phyloP scores from a whole-genome alignment of 2,797 vertebrate genomes.

The Hippocampus kuda region DNA sequence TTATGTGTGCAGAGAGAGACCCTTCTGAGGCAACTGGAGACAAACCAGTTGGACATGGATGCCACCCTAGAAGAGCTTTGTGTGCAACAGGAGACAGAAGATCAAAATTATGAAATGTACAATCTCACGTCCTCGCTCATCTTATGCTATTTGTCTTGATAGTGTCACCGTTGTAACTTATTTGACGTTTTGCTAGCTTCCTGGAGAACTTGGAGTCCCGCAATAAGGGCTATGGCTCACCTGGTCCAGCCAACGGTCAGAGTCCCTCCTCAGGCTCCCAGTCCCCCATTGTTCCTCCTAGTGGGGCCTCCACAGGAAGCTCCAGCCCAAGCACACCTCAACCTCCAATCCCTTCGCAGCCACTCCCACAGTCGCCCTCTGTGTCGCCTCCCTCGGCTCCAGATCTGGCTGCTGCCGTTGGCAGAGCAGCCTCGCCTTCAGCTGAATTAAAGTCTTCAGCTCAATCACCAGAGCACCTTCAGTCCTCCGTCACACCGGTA shows the following conservation, averaged over 20 bases:
- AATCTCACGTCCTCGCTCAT: constrained; percentile 4
- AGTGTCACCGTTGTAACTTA: background rate
- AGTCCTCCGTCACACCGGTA: constrained; percentile 27
- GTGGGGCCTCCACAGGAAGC: constrained; percentile 76
- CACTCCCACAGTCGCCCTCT: constrained; percentile 39
- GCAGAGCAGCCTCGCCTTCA: constrained; percentile 14
- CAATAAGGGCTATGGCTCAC: constrained; percentile 72
- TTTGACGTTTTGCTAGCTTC: constrained; percentile 69
- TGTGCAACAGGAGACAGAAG: constrained; percentile 95
- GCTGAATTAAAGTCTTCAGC: constrained; percentile 36
- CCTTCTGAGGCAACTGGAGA: constrained; percentile 90
- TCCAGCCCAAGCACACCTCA: constrained; percentile 88
- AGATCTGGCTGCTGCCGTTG: constrained; percentile 15
- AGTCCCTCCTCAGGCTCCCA: constrained; percentile 89
- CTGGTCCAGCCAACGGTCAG: constrained; percentile 77
- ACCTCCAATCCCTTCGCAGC: constrained; percentile 54
- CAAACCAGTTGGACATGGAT: constrained; percentile 95
- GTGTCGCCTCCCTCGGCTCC: constrained; percentile 25
- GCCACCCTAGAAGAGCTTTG: constrained; percentile 92
- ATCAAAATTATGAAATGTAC: constrained; percentile 97
- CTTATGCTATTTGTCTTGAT: background rate
- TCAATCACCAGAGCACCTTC: constrained; percentile 44
- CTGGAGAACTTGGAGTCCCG: constrained; percentile 86
- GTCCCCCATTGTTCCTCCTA: constrained; percentile 78
- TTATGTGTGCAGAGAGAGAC: constrained; percentile 79